Evolutionary conservation across 2,797 vertebrate species (phyloP), one percentile per base, ranked within the genome.

Genomic region (Xenopus petersii): DNA sequence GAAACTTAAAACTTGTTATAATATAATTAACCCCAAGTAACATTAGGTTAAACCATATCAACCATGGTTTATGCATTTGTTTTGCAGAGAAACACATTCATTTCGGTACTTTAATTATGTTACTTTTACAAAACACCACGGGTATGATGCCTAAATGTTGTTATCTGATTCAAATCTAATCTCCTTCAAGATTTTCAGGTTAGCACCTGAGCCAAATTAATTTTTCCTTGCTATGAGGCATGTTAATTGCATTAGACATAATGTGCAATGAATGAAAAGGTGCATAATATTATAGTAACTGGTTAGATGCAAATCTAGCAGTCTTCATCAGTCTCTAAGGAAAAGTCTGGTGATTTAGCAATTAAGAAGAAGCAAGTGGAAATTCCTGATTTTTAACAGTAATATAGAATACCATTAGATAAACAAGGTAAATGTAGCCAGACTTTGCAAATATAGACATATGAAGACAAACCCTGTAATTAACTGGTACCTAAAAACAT

Each of bases 161-260:
- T 72, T 77, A 77, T 72, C 33, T 55, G 58, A 72, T 64, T 68
- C 58, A 72, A 77, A 77, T 73, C 21, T 56, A 77, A 77, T 77
- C 66, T 62, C 11, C 67, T 55, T 58, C 17, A 72, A 67, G 48
- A 68, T 67, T 77, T 77, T 77, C 59, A 73, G 75, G 75, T 77
- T 77, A 77, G 64, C 75, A 77, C 70, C 67, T 77, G 75, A 77
- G 75, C 75, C 75, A 72, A 77, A 72, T 77, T 72, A 77, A 77
- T 77, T 77, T 72, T 72, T 72, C 68, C 64, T 46, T 64, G 26
- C 70, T 58, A 77, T 77, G 75, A 73, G 58, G 58, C 70, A 56
- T 72, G 59, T 46, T 77, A 77, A 77, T 77, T 66, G 10, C 15
- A 72, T 77, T 72, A 72, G 70, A 68, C 48, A 63, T 5, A 17